Evolutionary conservation across 2,797 vertebrate genomes (phyloP).

Genomic region (Bufotes viridis): DNA sequence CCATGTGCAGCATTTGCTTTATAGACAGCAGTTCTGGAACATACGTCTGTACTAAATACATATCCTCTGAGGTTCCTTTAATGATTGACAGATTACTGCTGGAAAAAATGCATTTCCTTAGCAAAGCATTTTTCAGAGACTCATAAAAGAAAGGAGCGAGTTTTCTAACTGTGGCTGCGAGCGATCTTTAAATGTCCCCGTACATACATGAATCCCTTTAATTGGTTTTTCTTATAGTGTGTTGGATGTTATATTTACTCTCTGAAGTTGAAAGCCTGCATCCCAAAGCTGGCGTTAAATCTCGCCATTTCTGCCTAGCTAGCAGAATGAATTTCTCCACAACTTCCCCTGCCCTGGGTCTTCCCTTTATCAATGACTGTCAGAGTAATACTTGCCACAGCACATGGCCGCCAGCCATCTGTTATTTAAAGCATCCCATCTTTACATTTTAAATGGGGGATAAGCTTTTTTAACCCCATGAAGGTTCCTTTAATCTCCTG

Average conservation of each 20-base stretch:
- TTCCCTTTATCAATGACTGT: conserved; percentile 31
- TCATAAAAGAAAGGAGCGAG: conserved; percentile 33
- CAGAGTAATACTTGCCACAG: not conserved
- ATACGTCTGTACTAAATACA: conserved; percentile 32
- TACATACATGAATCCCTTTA: conserved; percentile 56
- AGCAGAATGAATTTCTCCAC: conserved; percentile 32
- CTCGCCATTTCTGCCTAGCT: conserved; percentile 39
- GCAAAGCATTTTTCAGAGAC: conserved; percentile 45
- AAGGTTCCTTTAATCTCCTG: conserved; percentile 67
- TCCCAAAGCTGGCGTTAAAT: conserved; percentile 52
- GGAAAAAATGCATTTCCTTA: conserved; percentile 45
- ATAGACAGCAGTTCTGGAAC: conserved; percentile 18
- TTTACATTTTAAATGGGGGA: conserved; percentile 68
- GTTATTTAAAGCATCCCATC: conserved; percentile 63
- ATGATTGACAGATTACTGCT: conserved; percentile 51
- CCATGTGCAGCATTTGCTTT: conserved; percentile 31
- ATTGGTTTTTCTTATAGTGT: conserved; percentile 51
- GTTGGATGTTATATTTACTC: conserved; percentile 54
- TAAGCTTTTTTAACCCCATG: conserved; percentile 65
- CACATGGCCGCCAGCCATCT: conserved; percentile 64
- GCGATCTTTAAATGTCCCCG: conserved; percentile 52
- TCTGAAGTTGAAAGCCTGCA: conserved; percentile 56
- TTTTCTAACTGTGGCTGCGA: conserved; percentile 47
- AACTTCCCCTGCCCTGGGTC: conserved; percentile 9
- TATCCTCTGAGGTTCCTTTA: conserved; percentile 43